A percentile compares a stretch with the other conserved stretches of the same genome.
These are phyloP conservation scores for Ectropis crepuscularia DNA, from an alignment of 2,888 invertebrate genomes.

Conservation along the genomic window DNA sequence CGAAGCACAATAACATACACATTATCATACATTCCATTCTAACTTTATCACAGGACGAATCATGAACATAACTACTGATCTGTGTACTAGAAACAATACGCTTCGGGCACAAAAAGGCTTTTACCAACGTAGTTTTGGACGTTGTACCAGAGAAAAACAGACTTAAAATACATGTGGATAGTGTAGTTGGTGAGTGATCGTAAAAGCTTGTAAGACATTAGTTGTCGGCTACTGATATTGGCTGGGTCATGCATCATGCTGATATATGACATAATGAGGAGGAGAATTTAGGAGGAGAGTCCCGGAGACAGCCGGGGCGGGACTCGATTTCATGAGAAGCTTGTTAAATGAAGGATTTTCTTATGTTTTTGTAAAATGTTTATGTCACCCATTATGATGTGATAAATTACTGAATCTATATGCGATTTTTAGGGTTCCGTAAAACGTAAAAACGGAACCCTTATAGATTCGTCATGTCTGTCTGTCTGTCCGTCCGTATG, in stretches of 20 bases:
- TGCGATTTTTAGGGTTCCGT: no score
- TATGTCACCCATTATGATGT: conserved; percentile 16
- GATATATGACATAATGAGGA: conserved; percentile 62
- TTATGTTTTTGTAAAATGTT: conserved; percentile 2
- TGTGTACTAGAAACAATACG: conserved; percentile 48
- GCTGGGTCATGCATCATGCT: conserved; percentile 53
- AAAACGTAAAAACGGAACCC: no score
- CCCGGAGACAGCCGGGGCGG: conserved; percentile 41
- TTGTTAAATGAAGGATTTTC: conserved; percentile 6
- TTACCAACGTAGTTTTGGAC: conserved; percentile 23
- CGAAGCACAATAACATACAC: conserved; percentile 12
- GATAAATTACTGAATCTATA: no score
- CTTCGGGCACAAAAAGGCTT: conserved; percentile 48
- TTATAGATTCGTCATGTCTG: no score
- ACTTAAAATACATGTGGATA: conserved; percentile 20
- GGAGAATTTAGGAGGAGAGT: conserved; percentile 51
- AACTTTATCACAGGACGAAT: conserved; percentile 37
- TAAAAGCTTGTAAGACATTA: conserved; percentile 47
- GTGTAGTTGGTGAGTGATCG: not conserved
- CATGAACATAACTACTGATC: conserved; percentile 49
- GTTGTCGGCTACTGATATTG: conserved; percentile 53
- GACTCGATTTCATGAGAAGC: conserved; percentile 34
- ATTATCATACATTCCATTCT: conserved; percentile 29
- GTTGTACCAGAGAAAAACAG: conserved; percentile 19
- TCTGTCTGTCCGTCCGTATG: no score